A percentile compares a stretch with the other conserved stretches of the same genome.
Evolutionary conservation across 2,113 vertebrate genomes (phyloP).

Genomic region (Pangasianodon hypophthalmus): DNA sequence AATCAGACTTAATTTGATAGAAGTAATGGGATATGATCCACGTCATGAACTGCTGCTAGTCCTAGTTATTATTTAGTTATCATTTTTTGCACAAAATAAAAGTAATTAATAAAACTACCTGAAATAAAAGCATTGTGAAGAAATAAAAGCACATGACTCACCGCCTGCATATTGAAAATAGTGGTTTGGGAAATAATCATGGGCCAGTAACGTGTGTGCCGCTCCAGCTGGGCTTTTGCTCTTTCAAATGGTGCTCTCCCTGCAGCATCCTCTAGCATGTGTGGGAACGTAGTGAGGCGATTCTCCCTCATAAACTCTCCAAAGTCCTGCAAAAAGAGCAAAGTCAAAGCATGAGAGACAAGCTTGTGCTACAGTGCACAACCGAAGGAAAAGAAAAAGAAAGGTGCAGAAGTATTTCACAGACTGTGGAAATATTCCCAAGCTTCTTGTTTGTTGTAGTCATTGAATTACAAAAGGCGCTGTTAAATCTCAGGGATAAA

Average conservation of each 20-base stretch:
- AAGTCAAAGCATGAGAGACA: not conserved
- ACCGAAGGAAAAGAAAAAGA: not conserved
- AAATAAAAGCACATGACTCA: conserved; percentile 65
- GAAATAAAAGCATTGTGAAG: not conserved
- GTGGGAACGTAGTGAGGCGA: conserved; percentile 90
- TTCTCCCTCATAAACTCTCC: conserved; percentile 99
- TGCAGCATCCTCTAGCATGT: conserved; percentile 79
- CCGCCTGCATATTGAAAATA: conserved; percentile 99
- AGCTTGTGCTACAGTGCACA: not conserved
- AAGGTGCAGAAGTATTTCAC: not conserved
- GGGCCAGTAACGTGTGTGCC: conserved; percentile 96
- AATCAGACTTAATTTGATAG: not conserved
- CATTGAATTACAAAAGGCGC: not conserved
- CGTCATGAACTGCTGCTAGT: not conserved
- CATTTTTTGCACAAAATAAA: not conserved
- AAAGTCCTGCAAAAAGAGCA: conserved; percentile 82
- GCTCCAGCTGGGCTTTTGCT: conserved; percentile 93
- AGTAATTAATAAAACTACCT: too few species aligned
- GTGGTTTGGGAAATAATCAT: conserved; percentile 99
- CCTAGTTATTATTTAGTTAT: not conserved
- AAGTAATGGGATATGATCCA: not conserved
- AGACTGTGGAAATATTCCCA: not conserved
- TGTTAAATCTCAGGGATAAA: too few species aligned
- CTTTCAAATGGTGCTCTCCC: conserved; percentile 86
- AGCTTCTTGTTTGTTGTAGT: not conserved